Evolutionary conservation across 2,113 vertebrate genomes (phyloP).

Genomic region (Bujurquina vittata): DNA sequence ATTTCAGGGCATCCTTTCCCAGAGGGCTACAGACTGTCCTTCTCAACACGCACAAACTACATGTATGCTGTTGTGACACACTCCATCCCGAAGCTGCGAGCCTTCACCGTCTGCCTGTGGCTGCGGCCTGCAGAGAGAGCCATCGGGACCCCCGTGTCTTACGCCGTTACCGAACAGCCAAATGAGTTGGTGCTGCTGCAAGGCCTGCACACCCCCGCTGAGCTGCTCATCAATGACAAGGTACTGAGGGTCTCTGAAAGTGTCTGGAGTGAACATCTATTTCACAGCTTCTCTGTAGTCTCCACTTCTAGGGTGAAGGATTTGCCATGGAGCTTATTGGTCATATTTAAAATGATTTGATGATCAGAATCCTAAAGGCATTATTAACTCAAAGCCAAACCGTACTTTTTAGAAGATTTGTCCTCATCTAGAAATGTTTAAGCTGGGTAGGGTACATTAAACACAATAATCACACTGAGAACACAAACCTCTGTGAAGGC

Average conservation of each 20-base stretch:
- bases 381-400: neutral
- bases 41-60: conserved; percentile 91
- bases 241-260: conserved; percentile 63
- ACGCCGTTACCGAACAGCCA: conserved; percentile 88
- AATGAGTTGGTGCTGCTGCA: conserved; percentile 95
- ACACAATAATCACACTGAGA: neutral
- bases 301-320: no score
- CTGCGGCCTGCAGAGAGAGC: conserved; percentile 83
- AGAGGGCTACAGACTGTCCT: conserved; percentile 89
- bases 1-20: conserved; percentile 79
- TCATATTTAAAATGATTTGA: neutral
- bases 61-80: conserved; percentile 90
- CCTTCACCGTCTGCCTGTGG: conserved; percentile 94
- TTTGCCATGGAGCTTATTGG: no score
- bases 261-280: neutral
- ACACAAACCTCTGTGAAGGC: no score
- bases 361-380: neutral
- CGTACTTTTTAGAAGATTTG: neutral
- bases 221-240: conserved; percentile 97
- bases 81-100: conserved; percentile 86
- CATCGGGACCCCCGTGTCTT: conserved; percentile 93
- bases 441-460: neutral
- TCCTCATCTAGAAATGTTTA: neutral
- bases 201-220: conserved; percentile 87
- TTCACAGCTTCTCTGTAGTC: neutral